Evolutionary conservation across 2,888 invertebrate species (phyloP), one percentile per base, ranked within the genome.

Genomic region (Lydus trimaculatus): DNA sequence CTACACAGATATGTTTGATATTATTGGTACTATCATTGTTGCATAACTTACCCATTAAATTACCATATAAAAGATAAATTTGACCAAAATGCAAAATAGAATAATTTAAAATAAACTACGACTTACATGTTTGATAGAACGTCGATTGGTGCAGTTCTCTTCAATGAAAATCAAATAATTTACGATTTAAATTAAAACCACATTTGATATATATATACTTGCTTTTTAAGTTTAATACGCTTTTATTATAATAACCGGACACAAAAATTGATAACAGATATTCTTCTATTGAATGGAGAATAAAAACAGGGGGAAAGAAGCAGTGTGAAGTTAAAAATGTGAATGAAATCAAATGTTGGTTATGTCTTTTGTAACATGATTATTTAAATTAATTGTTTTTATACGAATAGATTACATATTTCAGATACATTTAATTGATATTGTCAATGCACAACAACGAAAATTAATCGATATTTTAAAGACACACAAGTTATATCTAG

Each of bases 381-480:
- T 48, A 56, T 23, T 56, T 56, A 3, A 13, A 25, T 11, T 3
- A 13, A 56, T 20, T 25, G 13, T 15, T 56, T 25, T 6, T 11
- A 9, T 23, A 56, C 23, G 1, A 8, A 25, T 1, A 25, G 9
- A 56, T 74, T 71, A 73, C 63, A 66, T 73, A 60, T 31, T 67
- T 70, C 31, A 3, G 43, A 25, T 13, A 56, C 56, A 68, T 56
- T 64, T 52, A 39, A 66, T 67, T 36, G 25, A 48, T 61, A 73
- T 73, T 71, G 65, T 71, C 65, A 69, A 73, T 74, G 67, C 67
- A 75, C 74, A 72, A 69, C 69, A 62, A 66, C 43, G 25, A 25
- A 75, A 75, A 76, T 78, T 76, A 75, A 77, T 76, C 76, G 75
- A 78, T 78, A 75, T 72, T 71, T 72, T n/a, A n/a, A n/a, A 72